These are phyloP conservation scores for Rutilus rutilus DNA, from an alignment of 2,113 vertebrate genomes.

Conservation along the genomic window DNA sequence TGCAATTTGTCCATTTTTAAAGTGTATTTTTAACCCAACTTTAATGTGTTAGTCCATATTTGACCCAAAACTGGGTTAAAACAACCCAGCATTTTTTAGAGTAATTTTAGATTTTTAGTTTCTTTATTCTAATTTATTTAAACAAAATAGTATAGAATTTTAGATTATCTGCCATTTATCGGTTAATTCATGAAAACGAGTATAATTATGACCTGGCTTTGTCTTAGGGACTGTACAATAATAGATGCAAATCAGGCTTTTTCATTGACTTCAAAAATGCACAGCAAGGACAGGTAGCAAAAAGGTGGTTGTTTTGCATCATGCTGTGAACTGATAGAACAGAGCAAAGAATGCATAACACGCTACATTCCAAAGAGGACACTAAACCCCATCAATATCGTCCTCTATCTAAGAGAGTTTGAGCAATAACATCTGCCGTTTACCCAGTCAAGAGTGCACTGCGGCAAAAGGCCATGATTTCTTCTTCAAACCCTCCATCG, in stretches of 20 bases:
- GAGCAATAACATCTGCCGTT: slow-evolving; percentile 39
- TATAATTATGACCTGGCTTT: not conserved
- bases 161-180: not conserved
- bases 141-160: not conserved
- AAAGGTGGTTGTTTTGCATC: not conserved
- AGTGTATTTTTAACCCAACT: too few species aligned
- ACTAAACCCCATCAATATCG: slow-evolving; percentile 27
- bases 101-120: not conserved
- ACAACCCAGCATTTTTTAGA: too few species aligned
- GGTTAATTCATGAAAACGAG: not conserved
- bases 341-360: slow-evolving; percentile 18
- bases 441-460: slow-evolving; percentile 28
- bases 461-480: slow-evolving; percentile 41
- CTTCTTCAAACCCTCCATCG: slow-evolving; percentile 37
- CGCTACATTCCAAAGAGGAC: slow-evolving; percentile 24
- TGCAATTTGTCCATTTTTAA: too few species aligned
- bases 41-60: too few species aligned
- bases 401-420: slow-evolving; percentile 26
- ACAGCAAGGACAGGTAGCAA: not conserved
- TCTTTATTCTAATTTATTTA: not conserved
- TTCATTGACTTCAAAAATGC: not conserved
- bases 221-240: not conserved
- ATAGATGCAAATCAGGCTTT: not conserved
- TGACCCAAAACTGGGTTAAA: too few species aligned
- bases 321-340: slow-evolving; percentile 12